Percentiles rank a stretch among this genome's conserved stretches.
Evolutionary conservation across 2,888 invertebrate species (phyloP).

Genomic region (Synergus itoensis): DNA sequence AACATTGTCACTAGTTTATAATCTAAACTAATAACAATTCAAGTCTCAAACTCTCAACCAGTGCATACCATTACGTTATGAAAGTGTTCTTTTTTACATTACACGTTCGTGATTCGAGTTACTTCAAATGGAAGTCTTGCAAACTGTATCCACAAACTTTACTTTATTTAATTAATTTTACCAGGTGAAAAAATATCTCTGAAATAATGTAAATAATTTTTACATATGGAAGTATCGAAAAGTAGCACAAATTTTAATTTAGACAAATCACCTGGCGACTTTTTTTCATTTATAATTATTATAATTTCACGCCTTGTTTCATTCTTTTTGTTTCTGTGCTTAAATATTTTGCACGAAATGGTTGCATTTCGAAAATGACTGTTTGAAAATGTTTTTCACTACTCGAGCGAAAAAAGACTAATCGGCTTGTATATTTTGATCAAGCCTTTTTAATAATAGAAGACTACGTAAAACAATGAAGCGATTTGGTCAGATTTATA

Average conservation of each 20-base stretch:
- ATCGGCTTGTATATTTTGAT: not conserved
- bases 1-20: conserved; percentile 90
- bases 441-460: not conserved
- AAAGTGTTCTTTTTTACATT: conserved; percentile 13
- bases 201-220: too few species aligned
- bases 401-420: not conserved
- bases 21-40: not conserved
- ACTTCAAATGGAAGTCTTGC: not conserved
- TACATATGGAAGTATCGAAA: not conserved
- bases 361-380: too few species aligned
- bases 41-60: conserved; percentile 23
- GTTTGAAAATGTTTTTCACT: not conserved
- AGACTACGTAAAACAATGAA: not conserved
- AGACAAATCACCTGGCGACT: not conserved
- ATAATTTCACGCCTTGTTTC: not conserved
- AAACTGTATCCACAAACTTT: not conserved
- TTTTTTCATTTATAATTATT: not conserved
- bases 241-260: not conserved
- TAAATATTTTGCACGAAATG: not conserved
- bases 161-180: not conserved
- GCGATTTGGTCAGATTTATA: not conserved
- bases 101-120: not conserved
- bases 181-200: too few species aligned
- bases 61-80: conserved; percentile 10
- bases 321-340: not conserved